Evolutionary conservation across 2,113 vertebrate species (phyloP).

Genomic region (Raphicerus campestris): DNA sequence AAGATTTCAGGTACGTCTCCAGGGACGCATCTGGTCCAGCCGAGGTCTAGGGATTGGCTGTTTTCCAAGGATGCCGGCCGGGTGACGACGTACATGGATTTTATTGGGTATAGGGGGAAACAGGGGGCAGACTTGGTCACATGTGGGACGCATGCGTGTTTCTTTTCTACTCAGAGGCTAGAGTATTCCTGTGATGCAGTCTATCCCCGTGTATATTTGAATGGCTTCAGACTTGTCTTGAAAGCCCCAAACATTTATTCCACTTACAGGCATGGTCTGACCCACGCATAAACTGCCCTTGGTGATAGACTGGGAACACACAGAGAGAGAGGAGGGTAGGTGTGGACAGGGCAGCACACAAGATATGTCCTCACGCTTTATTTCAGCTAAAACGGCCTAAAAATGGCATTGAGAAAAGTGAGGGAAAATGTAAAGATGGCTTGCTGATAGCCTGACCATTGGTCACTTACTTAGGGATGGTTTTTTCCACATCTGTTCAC

Average conservation of each 20-base stretch:
- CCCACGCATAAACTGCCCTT: not conserved
- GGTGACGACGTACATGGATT: not conserved
- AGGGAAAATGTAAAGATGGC: not conserved
- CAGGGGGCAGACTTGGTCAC: not conserved
- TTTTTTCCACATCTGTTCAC: not conserved
- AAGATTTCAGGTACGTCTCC: slow-evolving; percentile 86
- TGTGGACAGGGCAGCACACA: accelerated
- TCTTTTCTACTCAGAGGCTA: not conserved
- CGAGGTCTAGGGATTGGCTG: accelerated
- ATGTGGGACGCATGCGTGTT: accelerated
- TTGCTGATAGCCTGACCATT: not conserved
- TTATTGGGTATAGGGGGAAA: not conserved
- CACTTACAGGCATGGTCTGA: not conserved
- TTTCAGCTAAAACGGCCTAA: not conserved
- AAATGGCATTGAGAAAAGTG: not conserved
- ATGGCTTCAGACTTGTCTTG: not conserved
- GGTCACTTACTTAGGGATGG: not conserved
- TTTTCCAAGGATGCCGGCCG: not conserved
- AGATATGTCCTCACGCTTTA: not conserved
- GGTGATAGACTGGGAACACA: too few species aligned
- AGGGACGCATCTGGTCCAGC: not conserved
- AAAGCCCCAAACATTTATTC: not conserved
- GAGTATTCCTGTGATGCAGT: not conserved
- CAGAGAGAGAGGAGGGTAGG: not conserved
- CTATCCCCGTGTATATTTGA: not conserved